These are phyloP conservation scores for Amiota mariae DNA, from an alignment of 2,888 invertebrate species.

Conservation along the genomic window DNA sequence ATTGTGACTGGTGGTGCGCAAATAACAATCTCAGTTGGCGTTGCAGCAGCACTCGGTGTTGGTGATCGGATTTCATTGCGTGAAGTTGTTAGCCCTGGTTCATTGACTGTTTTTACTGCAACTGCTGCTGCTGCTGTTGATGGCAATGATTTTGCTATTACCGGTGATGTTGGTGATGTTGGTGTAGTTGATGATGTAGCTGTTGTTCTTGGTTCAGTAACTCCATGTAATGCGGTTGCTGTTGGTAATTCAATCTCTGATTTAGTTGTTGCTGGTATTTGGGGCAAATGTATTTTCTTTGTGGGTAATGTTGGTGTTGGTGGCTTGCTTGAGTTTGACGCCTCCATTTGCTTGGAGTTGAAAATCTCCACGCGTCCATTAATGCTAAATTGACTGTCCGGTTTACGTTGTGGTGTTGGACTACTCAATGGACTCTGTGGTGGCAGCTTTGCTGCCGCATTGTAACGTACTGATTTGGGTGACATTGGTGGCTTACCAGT, in stretches of 20 bases:
- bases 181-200: too few species aligned
- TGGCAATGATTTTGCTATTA: conserved; percentile 75
- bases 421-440: conserved; percentile 41
- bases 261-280: conserved; percentile 39
- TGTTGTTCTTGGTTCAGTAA: conserved; percentile 39
- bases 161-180: conserved; percentile 28
- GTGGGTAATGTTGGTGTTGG: conserved; percentile 56
- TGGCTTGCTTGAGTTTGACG: conserved; percentile 43
- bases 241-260: conserved; percentile 35
- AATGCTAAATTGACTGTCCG: conserved; percentile 61
- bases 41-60: conserved; percentile 33
- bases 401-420: conserved; percentile 42
- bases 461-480: conserved; percentile 48
- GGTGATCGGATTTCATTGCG: conserved; percentile 31
- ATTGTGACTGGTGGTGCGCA: conserved; percentile 67
- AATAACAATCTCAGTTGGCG: conserved; percentile 55
- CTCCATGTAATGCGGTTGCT: conserved; percentile 38
- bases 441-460: conserved; percentile 24
- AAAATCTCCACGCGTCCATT: conserved; percentile 71
- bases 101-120: too few species aligned
- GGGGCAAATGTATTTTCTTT: conserved; percentile 49
- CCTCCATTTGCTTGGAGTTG: conserved; percentile 65
- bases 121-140: conserved; percentile 17
- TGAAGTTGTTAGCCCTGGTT: conserved; percentile 31
- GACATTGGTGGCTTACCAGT: conserved; percentile 63